Evolutionary conservation across 2,797 vertebrate species (phyloP).

Genomic region (Poliocrania exsul): DNA sequence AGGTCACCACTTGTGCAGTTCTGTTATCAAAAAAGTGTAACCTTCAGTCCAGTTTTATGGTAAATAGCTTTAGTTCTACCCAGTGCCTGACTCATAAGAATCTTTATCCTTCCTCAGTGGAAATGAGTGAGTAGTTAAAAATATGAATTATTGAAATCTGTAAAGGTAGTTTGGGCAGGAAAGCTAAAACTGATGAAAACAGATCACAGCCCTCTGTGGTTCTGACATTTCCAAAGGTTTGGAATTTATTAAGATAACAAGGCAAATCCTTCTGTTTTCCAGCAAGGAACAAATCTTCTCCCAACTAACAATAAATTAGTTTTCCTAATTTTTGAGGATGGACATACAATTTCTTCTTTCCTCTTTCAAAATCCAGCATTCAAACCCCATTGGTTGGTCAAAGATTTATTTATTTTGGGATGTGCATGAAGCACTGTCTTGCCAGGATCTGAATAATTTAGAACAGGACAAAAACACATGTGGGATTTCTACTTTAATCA

Average conservation of each 20-base stretch:
- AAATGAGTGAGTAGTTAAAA: background rate
- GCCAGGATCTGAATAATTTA: slow-evolving; percentile 35
- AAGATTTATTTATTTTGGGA: slow-evolving; percentile 46
- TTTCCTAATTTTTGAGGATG: slow-evolving; percentile 7
- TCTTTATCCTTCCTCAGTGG: background rate
- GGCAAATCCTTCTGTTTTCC: slow-evolving; percentile 32
- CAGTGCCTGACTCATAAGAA: background rate
- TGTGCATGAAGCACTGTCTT: background rate
- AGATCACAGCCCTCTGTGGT: background rate
- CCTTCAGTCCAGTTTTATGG: background rate
- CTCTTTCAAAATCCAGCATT: slow-evolving; percentile 12
- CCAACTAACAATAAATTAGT: slow-evolving; percentile 41
- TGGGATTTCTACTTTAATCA: slow-evolving; percentile 57
- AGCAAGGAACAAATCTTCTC: slow-evolving; percentile 40
- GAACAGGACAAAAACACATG: slow-evolving; percentile 42
- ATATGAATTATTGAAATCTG: slow-evolving; percentile 8
- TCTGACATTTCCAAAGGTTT: slow-evolving; percentile 10
- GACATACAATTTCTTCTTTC: background rate
- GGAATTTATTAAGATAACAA: slow-evolving; percentile 42
- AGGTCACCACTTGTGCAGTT: background rate
- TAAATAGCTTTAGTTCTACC: background rate
- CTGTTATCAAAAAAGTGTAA: background rate
- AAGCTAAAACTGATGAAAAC: background rate
- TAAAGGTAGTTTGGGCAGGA: background rate
- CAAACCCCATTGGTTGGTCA: background rate